Base-by-base conservation (phyloP, 2,797 vertebrate species). In the Manis pentadactyla region DNA sequence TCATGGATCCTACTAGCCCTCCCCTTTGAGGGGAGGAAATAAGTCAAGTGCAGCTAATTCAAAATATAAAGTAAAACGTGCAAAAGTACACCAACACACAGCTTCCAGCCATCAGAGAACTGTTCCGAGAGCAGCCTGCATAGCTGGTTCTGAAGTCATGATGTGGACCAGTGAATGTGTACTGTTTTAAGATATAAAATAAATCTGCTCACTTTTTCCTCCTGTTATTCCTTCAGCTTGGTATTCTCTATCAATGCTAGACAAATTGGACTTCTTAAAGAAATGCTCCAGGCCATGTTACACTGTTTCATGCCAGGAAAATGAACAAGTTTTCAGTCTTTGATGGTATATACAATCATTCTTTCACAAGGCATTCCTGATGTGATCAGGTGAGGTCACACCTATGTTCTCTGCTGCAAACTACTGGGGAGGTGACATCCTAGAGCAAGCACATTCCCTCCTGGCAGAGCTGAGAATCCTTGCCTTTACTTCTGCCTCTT, bases 211-310 rank as follows among this genome's bases (percentile, higher is more conserved):
- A 10, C 39, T 57, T 91, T 97, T 90, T 51, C 92, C 85, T 79
- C 74, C 7, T 85, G 21, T 0, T 53, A 61, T 25, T n/a, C 86
- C 46, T 63, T 95, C 93, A 37, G 21, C 88, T 97, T 95, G 90
- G 82, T 77, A 14, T 75, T 87, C 71, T 93, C 97, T 95, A 64
- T 91, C 84, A 95, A 79, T 29, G 77, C 6, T 1, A 51, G 37
- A 84, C 94, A 93, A 96, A 89, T 95, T 4, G 88, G 93, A 59
- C 73, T 95, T 83, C 95, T 97, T 96, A 93, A 94, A 96, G 37
- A 66, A 23, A 42, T 14, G 4, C 21, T 73, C 25, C 49, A 55
- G 19, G 15, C 39, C 23, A 7, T 31, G 1, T 19, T 14, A 8
- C 0, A 9, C 75, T 49, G 61, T 21, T 87, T 81, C 74, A 27